Evolutionary conservation across 2,888 invertebrate species (phyloP).

Genomic region (Ormyrus nitidulus): DNA sequence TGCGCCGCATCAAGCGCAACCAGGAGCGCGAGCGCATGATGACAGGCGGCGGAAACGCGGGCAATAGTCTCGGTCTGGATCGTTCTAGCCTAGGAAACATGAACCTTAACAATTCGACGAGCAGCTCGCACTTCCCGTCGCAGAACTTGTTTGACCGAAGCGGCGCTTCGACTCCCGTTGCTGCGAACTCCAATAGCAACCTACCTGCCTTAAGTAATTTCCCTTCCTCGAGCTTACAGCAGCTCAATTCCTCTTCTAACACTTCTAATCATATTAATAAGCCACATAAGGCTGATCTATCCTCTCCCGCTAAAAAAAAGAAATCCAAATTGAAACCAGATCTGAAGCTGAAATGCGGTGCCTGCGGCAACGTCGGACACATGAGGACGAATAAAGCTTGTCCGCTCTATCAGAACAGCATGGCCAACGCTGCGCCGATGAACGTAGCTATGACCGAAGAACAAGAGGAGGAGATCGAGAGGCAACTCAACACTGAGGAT

Average conservation of each 20-base stretch:
- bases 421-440: conserved; percentile 74
- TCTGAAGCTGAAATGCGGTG: conserved; percentile 95
- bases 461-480: conserved; percentile 83
- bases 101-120: conserved; percentile 18
- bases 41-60: neutral
- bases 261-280: conserved; percentile 31
- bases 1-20: conserved; percentile 95
- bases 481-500: conserved; percentile 85
- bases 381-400: conserved; percentile 98
- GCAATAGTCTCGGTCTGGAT: conserved; percentile 1
- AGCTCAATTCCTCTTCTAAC: conserved; percentile 24
- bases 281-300: conserved; percentile 63
- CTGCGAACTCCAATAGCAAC: neutral
- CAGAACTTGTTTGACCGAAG: conserved; percentile 44
- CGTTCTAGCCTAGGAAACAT: neutral
- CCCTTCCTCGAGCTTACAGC: conserved; percentile 61
- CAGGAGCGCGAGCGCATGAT: conserved; percentile 85
- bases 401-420: conserved; percentile 88
- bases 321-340: conserved; percentile 93
- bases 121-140: conserved; percentile 37
- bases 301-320: conserved; percentile 81
- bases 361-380: conserved; percentile 92
- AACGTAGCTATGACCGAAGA: conserved; percentile 85
- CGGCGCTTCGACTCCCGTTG: conserved; percentile 49
- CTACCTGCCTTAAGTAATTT: conserved; percentile 63